A percentile compares a stretch with the other conserved stretches of the same genome.
Conservation (phyloP, 2,113 vertebrate species). For the Tretioscincus oriximinensis region DNA sequence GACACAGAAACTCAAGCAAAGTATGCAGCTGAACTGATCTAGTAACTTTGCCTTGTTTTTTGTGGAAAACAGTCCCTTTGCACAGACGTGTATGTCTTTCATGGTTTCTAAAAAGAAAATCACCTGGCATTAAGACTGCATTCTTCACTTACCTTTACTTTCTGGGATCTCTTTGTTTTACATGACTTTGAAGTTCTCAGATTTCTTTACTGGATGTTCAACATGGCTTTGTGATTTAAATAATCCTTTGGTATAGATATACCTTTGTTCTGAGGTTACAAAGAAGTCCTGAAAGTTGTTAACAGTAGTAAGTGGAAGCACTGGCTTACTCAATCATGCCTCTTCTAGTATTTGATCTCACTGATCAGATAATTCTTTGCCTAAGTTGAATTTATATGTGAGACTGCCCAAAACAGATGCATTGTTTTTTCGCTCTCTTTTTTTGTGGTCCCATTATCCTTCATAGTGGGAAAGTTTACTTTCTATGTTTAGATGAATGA, state of each 20-base stretch:
- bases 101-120: not conserved
- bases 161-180: not conserved
- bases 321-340: not conserved
- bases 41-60: not conserved
- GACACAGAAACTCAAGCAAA: slow-evolving; percentile 4
- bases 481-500: not conserved
- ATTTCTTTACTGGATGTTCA: slow-evolving; percentile 22
- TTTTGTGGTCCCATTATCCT: not conserved
- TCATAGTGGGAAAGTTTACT: not conserved
- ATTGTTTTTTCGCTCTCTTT: not conserved
- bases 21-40: not conserved
- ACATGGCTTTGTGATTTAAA: slow-evolving; percentile 29
- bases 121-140: not conserved
- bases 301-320: slow-evolving; percentile 9
- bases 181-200: not conserved
- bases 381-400: not conserved
- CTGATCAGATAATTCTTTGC: slow-evolving; percentile 26
- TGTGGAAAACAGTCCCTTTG: slow-evolving; percentile 23
- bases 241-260: slow-evolving; percentile 10
- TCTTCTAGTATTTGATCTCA: slow-evolving; percentile 20
- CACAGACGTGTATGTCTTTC: not conserved
- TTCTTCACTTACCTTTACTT: slow-evolving; percentile 7
- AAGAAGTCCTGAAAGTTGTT: slow-evolving; percentile 9
- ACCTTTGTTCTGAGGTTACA: slow-evolving; percentile 7
- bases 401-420: not conserved